phyloP scores from a whole-genome alignment of 2,113 vertebrate genomes.

The Sinocyclocheilus maitianheensis region DNA sequence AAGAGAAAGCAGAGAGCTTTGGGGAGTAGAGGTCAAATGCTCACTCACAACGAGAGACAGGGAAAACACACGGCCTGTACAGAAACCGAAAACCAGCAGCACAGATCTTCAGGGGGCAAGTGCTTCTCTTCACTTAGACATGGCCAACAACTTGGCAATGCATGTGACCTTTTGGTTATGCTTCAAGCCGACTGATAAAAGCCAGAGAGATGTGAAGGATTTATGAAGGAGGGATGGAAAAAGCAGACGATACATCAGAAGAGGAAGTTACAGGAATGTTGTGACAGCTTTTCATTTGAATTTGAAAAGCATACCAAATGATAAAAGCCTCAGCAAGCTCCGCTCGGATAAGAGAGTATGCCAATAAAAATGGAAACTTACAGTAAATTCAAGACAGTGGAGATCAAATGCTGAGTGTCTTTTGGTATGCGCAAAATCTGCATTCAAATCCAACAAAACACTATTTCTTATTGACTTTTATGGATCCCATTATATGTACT shows the following conservation, averaged over 20 bases:
- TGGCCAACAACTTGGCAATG: constrained; percentile 8
- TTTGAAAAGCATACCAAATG: constrained; percentile 39
- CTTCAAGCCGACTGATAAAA: not conserved
- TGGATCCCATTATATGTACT: not conserved
- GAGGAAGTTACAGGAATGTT: constrained; percentile 41
- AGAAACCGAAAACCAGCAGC: not conserved
- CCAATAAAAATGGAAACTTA: constrained; percentile 25
- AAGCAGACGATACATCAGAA: constrained; percentile 11
- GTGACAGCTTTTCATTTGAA: constrained; percentile 46
- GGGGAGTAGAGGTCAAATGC: not conserved
- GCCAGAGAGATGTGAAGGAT: constrained; percentile 11
- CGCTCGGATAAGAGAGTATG: not conserved
- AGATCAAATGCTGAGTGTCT: constrained; percentile 7
- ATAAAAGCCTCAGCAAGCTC: constrained; percentile 10
- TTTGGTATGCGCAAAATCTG: not conserved
- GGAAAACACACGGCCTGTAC: not conserved
- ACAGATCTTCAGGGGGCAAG: not conserved
- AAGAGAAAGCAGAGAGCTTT: not conserved
- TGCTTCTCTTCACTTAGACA: not conserved
- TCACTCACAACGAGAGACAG: not conserved
- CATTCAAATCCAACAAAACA: not conserved
- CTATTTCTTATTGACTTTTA: not conserved
- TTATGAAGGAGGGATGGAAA: constrained; percentile 6
- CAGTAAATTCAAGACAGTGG: not conserved
- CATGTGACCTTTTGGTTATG: not conserved